Evolutionary conservation across 2,888 invertebrate genomes (phyloP).

Genomic region (Pomacea canaliculata): DNA sequence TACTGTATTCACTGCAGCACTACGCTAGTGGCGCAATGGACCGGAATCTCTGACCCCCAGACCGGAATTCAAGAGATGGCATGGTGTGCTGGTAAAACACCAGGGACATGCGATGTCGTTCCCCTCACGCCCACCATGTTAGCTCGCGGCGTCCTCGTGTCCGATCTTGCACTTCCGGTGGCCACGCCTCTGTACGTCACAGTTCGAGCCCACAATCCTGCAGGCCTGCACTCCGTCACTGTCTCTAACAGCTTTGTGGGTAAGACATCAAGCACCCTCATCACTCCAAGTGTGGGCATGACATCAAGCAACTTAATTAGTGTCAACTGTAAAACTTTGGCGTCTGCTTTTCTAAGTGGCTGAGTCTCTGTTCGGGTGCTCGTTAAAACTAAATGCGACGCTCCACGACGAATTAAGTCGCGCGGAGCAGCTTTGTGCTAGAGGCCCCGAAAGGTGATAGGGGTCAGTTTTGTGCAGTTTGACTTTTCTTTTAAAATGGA

Average conservation of each 20-base stretch:
- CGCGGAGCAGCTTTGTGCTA: too few species aligned
- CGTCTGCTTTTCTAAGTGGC: too few species aligned
- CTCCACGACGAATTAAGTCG: too few species aligned
- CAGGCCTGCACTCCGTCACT: conserved; percentile 5
- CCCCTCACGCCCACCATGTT: neutral
- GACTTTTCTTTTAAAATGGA: too few species aligned
- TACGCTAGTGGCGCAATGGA: conserved; percentile 30
- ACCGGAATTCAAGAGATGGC: conserved; percentile 33
- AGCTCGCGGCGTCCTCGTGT: neutral
- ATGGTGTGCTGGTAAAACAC: conserved; percentile 8
- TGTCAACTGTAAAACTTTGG: too few species aligned
- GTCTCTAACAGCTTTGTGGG: conserved; percentile 4
- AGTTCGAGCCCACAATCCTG: conserved; percentile 13
- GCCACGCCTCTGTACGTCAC: conserved; percentile 16
- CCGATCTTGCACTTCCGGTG: conserved; percentile 5
- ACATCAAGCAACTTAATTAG: too few species aligned
- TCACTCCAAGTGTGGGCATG: too few species aligned
- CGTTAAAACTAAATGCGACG: too few species aligned
- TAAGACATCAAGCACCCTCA: neutral
- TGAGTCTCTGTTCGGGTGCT: too few species aligned
- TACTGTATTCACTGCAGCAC: neutral
- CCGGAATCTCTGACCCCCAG: conserved; percentile 38
- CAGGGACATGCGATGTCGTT: conserved; percentile 4
- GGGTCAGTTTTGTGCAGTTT: too few species aligned
- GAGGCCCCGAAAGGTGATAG: too few species aligned